These are phyloP conservation scores for Chrysoperla carnea DNA, from an alignment of 1,140 invertebrate genomes.

Conservation along the genomic window DNA sequence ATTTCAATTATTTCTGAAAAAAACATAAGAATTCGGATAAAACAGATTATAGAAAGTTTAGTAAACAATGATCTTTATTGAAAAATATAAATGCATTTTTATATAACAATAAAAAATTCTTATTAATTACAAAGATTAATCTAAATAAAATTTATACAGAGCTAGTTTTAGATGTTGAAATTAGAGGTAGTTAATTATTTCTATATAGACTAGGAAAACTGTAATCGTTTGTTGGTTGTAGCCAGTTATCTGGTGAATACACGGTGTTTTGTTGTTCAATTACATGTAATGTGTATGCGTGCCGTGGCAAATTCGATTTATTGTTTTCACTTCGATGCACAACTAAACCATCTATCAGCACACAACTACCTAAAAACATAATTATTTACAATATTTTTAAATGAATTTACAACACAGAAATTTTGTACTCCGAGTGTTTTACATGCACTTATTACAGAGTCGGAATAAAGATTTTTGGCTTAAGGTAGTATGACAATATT, in stretches of 20 bases:
- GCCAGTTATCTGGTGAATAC: conserved; percentile 76
- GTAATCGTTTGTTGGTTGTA: conserved; percentile 40
- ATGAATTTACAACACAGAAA: too few relatives aligned
- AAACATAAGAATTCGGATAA: too few relatives aligned
- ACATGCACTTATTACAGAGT: too few relatives aligned
- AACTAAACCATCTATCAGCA: conserved; percentile 84
- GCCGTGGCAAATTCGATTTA: conserved; percentile 61
- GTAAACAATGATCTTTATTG: too few relatives aligned
- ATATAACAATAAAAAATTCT: not conserved
- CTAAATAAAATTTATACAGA: not conserved
- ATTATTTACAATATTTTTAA: not conserved
- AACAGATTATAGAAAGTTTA: too few relatives aligned
- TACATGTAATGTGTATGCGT: conserved; percentile 92
- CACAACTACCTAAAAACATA: conserved; percentile 51
- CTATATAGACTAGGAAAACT: conserved; percentile 43
- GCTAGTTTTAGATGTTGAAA: too few relatives aligned
- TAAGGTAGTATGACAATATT: too few relatives aligned
- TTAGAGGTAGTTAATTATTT: conserved; percentile 13
- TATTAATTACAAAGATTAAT: not conserved
- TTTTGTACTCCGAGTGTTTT: too few relatives aligned
- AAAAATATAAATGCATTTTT: too few relatives aligned
- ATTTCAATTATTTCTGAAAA: too few relatives aligned
- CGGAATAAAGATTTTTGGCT: too few relatives aligned
- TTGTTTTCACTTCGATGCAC: conserved; percentile 86
- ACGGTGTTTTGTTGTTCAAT: conserved; percentile 58